Evolutionary conservation across 2,113 vertebrate species (phyloP).

Genomic region (Oryctolagus cuniculus): mOryCun1.1 NC_091433.1:142088501-142089000

Average conservation of each 20-base stretch:
- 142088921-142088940: slow-evolving; percentile 53
- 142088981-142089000: slow-evolving; percentile 71
- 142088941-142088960: slow-evolving; percentile 66
- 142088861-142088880: slow-evolving; percentile 57
- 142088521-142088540: too few relatives aligned
- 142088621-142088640: too few relatives aligned
- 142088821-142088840: slow-evolving; percentile 63
- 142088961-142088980: slow-evolving; percentile 66
- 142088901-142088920: background rate
- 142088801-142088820: slow-evolving; percentile 68
- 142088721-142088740: slow-evolving; percentile 77
- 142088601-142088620: too few relatives aligned
- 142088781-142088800: slow-evolving; percentile 83
- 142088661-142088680: too few relatives aligned
- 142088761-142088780: slow-evolving; percentile 81
- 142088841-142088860: slow-evolving; percentile 61
- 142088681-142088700: too few relatives aligned
- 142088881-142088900: background rate
- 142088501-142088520: too few relatives aligned
- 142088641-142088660: too few relatives aligned
- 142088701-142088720: too few relatives aligned
- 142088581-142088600: too few relatives aligned
- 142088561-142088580: too few relatives aligned
- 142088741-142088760: slow-evolving; percentile 83
- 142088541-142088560: too few relatives aligned